phyloP scores from a whole-genome alignment of 2,797 vertebrate species.

The Labeo calbasu region DNA sequence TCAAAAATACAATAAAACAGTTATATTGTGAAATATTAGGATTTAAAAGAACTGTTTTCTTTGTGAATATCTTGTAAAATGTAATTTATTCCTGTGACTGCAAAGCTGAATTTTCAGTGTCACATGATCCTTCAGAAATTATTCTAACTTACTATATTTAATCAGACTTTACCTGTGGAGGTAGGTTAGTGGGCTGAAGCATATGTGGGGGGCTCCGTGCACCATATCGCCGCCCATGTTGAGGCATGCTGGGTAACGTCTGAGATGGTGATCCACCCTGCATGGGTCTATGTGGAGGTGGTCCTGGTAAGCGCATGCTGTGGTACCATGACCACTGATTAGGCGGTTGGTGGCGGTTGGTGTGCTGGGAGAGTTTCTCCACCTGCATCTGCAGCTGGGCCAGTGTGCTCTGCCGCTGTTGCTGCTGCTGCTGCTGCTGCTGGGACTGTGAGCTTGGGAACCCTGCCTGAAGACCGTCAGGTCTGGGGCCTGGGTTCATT shows the following conservation, averaged over 20 bases:
- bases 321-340: constrained; percentile 82
- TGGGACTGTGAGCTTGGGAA: constrained; percentile 62
- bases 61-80: background rate
- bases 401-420: constrained; percentile 80
- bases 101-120: background rate
- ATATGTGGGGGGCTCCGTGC: constrained; percentile 74
- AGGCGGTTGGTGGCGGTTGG: constrained; percentile 74
- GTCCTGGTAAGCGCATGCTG: constrained; percentile 72
- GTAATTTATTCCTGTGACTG: background rate
- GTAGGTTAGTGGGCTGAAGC: constrained; percentile 70
- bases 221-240: constrained; percentile 72
- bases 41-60: background rate
- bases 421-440: constrained; percentile 83
- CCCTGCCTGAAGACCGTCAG: constrained; percentile 65
- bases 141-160: background rate
- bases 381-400: constrained; percentile 85
- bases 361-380: constrained; percentile 81
- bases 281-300: constrained; percentile 72
- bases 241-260: constrained; percentile 65
- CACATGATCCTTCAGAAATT: background rate
- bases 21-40: no score
- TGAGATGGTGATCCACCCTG: constrained; percentile 80
- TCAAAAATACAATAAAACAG: background rate
- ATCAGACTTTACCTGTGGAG: constrained; percentile 69
- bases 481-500: constrained; percentile 70